phyloP scores from a whole-genome alignment of 2,113 vertebrate species.

The Arothron firmamentum region DNA sequence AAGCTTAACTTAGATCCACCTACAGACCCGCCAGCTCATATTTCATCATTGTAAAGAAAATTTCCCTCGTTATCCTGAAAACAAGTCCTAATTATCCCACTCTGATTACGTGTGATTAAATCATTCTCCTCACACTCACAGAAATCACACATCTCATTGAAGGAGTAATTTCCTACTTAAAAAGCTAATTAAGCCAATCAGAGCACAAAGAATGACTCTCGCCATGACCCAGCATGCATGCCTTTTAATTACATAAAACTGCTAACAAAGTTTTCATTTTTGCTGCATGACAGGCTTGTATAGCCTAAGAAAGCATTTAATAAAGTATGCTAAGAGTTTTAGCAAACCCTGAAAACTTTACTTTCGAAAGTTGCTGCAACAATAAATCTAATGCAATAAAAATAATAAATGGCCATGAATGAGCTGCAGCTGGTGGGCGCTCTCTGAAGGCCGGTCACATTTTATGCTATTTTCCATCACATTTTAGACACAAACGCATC shows the following conservation, averaged over 20 bases:
- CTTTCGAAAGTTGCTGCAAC: background rate
- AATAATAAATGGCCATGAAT: too few species aligned
- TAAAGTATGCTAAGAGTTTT: slow-evolving; percentile 22
- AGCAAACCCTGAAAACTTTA: slow-evolving; percentile 13
- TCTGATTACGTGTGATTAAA: slow-evolving; percentile 70
- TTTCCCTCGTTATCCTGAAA: slow-evolving; percentile 38
- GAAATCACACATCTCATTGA: slow-evolving; percentile 64
- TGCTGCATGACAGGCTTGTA: slow-evolving; percentile 34
- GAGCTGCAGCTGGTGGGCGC: too few species aligned
- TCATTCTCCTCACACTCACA: slow-evolving; percentile 64
- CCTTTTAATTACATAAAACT: slow-evolving; percentile 60
- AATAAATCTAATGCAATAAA: background rate
- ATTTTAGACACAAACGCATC: too few species aligned
- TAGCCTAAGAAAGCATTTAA: slow-evolving; percentile 29
- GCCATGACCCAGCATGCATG: slow-evolving; percentile 65
- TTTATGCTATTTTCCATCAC: too few species aligned
- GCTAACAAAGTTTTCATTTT: slow-evolving; percentile 57
- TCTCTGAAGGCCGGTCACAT: too few species aligned
- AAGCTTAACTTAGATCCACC: background rate
- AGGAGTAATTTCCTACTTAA: slow-evolving; percentile 71
- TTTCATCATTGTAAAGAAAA: slow-evolving; percentile 38
- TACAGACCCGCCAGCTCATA: slow-evolving; percentile 9
- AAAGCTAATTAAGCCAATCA: slow-evolving; percentile 72
- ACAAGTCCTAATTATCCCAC: slow-evolving; percentile 58
- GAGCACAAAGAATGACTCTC: slow-evolving; percentile 59